Percentiles rank a stretch among this genome's conserved stretches.
Conservation (phyloP, 1,140 invertebrate species). For the Dolichoris vasculosae region DNA sequence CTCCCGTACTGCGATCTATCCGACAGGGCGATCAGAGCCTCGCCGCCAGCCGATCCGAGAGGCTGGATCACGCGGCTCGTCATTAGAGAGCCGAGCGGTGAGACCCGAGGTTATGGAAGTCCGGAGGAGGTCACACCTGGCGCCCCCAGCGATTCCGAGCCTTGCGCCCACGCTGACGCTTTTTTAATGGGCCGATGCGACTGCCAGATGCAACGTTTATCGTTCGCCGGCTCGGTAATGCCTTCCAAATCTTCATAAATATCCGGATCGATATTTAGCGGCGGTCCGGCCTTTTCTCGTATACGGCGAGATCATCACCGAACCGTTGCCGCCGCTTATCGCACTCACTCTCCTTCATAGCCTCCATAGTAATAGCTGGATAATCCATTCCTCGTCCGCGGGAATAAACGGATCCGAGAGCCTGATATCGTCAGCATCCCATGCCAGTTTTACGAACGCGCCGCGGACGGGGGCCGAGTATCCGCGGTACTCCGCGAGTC, state of each 20-base stretch:
- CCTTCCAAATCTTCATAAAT: conserved; percentile 69
- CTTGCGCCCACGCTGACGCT: conserved; percentile 23
- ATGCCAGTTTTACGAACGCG: not conserved
- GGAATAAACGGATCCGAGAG: conserved; percentile 50
- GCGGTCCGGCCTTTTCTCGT: conserved; percentile 18
- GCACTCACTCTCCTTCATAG: not conserved
- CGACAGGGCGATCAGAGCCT: conserved; percentile 53
- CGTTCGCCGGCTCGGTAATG: conserved; percentile 49
- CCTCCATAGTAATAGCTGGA: conserved; percentile 29
- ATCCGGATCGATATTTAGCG: conserved; percentile 62
- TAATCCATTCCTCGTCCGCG: conserved; percentile 46
- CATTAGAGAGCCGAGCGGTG: conserved; percentile 60
- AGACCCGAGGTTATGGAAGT: conserved; percentile 29
- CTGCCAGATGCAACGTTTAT: conserved; percentile 66
- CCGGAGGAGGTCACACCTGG: conserved; percentile 70
- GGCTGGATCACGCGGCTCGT: conserved; percentile 61
- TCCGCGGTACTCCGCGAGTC: not conserved
- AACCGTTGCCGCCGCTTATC: not conserved
- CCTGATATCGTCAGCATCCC: conserved; percentile 25
- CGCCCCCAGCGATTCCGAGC: conserved; percentile 61
- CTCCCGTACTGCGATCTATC: conserved; percentile 39
- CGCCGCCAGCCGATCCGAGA: conserved; percentile 11
- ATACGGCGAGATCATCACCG: conserved; percentile 3
- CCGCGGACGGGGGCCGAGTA: not conserved
- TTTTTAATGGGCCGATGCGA: conserved; percentile 56